Evolutionary conservation across 2,113 vertebrate species (phyloP).

Genomic region (Actenoides hombroni): DNA sequence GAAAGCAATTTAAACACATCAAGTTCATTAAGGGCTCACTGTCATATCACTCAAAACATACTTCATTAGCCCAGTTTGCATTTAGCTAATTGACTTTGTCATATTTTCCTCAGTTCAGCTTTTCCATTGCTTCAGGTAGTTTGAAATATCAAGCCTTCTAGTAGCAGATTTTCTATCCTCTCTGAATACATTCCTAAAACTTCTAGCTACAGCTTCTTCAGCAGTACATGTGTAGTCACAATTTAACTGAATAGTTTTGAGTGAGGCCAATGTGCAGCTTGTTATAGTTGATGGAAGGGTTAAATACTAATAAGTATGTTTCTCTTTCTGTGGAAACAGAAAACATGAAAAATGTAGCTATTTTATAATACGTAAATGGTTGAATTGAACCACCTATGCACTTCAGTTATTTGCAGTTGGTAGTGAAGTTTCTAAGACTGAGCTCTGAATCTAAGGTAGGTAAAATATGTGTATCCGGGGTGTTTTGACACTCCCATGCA

Average conservation of each 20-base stretch:
- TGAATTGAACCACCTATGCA: neutral
- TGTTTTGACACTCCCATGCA: rapidly evolving
- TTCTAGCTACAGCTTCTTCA: neutral
- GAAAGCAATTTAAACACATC: neutral
- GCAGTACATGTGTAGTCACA: neutral
- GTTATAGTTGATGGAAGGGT: neutral
- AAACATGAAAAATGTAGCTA: neutral
- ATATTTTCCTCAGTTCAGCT: neutral
- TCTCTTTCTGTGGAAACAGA: neutral
- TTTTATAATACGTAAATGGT: neutral
- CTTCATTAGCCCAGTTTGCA: neutral
- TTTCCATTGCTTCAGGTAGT: neutral
- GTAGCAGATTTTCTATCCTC: neutral
- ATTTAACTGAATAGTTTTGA: neutral
- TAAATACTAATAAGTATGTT: neutral
- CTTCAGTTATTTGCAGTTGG: neutral
- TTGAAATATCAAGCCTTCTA: neutral
- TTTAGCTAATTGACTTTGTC: neutral
- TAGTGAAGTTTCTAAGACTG: neutral
- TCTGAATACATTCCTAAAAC: neutral
- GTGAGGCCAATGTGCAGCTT: neutral
- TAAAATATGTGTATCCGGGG: neutral
- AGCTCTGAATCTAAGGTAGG: neutral
- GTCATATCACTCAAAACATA: neutral
- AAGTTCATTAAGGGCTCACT: neutral